Percentiles rank a stretch among this genome's conserved stretches.
Conservation (phyloP, 1,140 invertebrate species). For the Pogonomyrmex barbatus region DNA sequence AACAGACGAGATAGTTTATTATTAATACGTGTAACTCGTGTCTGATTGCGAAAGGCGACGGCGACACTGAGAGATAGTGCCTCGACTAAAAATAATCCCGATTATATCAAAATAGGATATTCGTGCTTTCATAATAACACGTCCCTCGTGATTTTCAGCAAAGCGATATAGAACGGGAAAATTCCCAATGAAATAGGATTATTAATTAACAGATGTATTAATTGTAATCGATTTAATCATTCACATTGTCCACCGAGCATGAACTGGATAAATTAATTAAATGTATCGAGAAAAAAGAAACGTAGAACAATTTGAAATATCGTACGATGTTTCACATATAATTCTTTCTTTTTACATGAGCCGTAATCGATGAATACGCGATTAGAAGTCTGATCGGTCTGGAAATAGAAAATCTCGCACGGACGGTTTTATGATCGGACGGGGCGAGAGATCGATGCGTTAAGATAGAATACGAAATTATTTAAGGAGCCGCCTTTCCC, state of each 20-base stretch:
- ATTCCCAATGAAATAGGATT: background rate
- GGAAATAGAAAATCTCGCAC: slow-evolving; percentile 1
- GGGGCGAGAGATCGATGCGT: slow-evolving; percentile 6
- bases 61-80: background rate
- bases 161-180: background rate
- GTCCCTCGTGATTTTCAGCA: background rate
- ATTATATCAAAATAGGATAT: background rate
- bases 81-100: slow-evolving; percentile 18
- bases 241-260: background rate
- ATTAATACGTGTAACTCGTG: slow-evolving; percentile 46
- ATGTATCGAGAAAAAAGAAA: background rate
- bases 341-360: background rate
- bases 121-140: background rate
- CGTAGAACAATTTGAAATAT: background rate
- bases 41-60: slow-evolving; percentile 31
- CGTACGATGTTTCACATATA: background rate
- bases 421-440: background rate
- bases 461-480: slow-evolving; percentile 42
- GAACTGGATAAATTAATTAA: slow-evolving; percentile 3
- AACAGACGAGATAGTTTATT: slow-evolving; percentile 49
- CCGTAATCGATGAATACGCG: background rate
- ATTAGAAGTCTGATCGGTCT: background rate
- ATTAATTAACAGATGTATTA: slow-evolving; percentile 16
- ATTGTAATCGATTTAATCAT: background rate
- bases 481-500: slow-evolving; percentile 27